phyloP scores from a whole-genome alignment of 2,888 invertebrate species.

The Glaucopsyche alexis region DNA sequence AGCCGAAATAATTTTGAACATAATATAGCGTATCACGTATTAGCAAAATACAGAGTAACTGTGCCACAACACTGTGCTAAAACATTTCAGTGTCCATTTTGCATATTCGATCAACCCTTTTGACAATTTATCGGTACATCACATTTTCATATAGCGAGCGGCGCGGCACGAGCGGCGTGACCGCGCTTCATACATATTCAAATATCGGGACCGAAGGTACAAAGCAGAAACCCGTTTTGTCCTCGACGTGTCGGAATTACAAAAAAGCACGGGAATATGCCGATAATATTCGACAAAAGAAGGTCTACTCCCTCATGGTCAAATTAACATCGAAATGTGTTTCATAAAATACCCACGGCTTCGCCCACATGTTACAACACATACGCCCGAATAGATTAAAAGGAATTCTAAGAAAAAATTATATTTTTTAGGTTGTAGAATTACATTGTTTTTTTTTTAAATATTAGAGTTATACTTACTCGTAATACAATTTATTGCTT shows the following conservation, averaged over 20 bases:
- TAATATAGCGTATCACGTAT: not conserved
- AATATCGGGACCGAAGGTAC: constrained; percentile 61
- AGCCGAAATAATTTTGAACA: not conserved
- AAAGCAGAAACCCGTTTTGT: constrained; percentile 69
- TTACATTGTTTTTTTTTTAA: not conserved
- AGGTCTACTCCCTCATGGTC: not conserved
- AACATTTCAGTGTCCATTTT: constrained; percentile 60
- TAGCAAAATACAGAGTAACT: not conserved
- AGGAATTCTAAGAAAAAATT: not conserved
- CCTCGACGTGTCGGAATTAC: constrained; percentile 70
- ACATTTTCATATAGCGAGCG: constrained; percentile 73
- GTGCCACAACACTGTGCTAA: constrained; percentile 5
- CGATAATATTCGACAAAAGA: constrained; percentile 23
- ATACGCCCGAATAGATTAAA: constrained; percentile 2
- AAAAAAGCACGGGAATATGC: constrained; percentile 56
- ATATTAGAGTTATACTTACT: not conserved
- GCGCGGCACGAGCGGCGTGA: constrained; percentile 58
- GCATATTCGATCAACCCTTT: constrained; percentile 73
- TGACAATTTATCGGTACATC: constrained; percentile 78
- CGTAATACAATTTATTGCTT: too few species aligned
- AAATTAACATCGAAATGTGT: constrained; percentile 14
- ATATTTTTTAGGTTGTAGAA: not conserved
- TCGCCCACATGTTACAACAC: not conserved
- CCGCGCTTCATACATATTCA: constrained; percentile 75
- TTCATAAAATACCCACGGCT: not conserved